Percentiles rank a stretch among this genome's conserved stretches.
These are phyloP conservation scores for Phaethon lepturus DNA, from an alignment of 2,113 vertebrate species.

Conservation along the genomic window DNA sequence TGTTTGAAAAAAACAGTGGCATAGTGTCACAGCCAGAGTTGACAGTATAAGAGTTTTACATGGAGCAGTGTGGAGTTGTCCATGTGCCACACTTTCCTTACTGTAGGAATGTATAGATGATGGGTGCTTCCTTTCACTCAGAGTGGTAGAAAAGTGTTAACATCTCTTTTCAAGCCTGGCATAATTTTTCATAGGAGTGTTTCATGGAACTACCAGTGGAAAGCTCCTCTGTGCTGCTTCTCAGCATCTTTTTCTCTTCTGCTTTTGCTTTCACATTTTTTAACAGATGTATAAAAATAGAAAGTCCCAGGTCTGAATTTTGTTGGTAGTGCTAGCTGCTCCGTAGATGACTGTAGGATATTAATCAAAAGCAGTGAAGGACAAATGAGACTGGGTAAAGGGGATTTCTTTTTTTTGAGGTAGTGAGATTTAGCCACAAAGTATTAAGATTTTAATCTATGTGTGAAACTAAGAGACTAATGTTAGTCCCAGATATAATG, in stretches of 20 bases:
- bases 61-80: background rate
- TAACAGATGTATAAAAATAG: background rate
- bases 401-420: background rate
- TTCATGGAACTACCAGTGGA: background rate
- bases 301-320: background rate
- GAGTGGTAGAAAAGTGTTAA: background rate
- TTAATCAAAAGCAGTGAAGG: background rate
- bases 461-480: slow-evolving; percentile 56
- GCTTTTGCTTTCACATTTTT: background rate
- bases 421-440: background rate
- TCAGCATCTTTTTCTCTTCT: background rate
- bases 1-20: background rate
- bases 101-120: background rate
- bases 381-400: background rate
- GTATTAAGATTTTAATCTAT: slow-evolving; percentile 56
- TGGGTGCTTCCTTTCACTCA: background rate
- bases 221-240: background rate
- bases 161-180: background rate
- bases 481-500: background rate
- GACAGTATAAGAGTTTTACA: background rate
- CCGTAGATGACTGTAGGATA: background rate
- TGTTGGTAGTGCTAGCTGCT: background rate
- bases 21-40: background rate
- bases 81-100: background rate
- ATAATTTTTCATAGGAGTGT: background rate